Conservation (phyloP, 2,888 invertebrate species). For the Philaethria dido region DNA sequence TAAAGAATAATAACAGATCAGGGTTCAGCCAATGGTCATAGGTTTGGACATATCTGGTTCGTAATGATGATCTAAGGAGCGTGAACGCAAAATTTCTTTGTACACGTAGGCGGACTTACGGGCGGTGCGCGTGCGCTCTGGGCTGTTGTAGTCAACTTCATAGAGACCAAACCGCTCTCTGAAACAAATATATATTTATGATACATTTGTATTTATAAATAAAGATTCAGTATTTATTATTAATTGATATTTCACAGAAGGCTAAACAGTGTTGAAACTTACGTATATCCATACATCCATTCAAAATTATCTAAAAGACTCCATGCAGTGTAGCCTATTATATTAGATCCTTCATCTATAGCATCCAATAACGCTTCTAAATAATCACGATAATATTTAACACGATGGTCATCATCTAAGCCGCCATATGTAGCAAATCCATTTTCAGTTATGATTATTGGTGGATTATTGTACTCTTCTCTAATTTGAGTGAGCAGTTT, state of each 20-base stretch:
- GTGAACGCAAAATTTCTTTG: constrained; percentile 47
- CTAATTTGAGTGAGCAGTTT: constrained; percentile 78
- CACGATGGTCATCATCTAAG: constrained; percentile 67
- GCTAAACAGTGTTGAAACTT: constrained; percentile 47
- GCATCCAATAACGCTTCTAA: constrained; percentile 69
- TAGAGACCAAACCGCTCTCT: constrained; percentile 53
- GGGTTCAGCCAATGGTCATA: constrained; percentile 45
- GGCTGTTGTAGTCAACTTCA: constrained; percentile 48
- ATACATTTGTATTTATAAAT: too few species aligned
- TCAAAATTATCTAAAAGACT: constrained; percentile 86
- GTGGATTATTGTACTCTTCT: constrained; percentile 75
- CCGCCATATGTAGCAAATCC: constrained; percentile 62
- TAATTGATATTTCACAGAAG: too few species aligned
- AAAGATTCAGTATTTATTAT: too few species aligned
- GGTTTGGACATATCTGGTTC: constrained; percentile 43
- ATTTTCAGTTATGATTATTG: constrained; percentile 83
- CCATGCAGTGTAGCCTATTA: constrained; percentile 83
- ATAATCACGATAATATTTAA: constrained; percentile 64
- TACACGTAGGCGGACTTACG: constrained; percentile 52
- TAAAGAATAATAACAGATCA: too few species aligned
- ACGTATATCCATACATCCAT: constrained; percentile 83
- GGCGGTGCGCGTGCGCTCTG: constrained; percentile 45
- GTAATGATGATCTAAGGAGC: constrained; percentile 44
- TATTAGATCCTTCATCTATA: constrained; percentile 68
- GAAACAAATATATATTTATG: constrained; percentile 1